Evolutionary conservation across 1,140 invertebrate genomes (phyloP).

Genomic region (Whitmania pigra): DNA sequence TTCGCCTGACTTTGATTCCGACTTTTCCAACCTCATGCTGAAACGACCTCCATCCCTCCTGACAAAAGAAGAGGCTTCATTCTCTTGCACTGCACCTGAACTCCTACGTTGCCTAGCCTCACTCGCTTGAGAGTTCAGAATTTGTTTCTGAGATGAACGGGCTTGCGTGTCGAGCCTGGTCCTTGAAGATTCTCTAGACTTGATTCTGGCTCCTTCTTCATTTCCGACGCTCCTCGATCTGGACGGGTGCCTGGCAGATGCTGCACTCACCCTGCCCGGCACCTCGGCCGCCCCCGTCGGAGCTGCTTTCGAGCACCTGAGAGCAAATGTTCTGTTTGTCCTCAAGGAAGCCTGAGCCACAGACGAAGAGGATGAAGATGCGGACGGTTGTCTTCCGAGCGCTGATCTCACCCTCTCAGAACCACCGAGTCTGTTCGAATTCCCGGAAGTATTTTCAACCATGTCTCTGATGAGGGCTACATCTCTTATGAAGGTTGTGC

Average conservation of each 20-base stretch:
- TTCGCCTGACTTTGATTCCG: background rate
- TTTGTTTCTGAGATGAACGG: background rate
- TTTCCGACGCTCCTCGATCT: background rate
- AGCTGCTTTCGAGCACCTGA: conserved; percentile 7
- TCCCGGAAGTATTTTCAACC: background rate
- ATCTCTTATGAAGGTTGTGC: conserved; percentile 5
- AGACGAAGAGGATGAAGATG: too few species aligned
- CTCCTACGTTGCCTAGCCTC: background rate
- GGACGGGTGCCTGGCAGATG: background rate
- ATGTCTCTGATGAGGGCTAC: conserved; percentile 3
- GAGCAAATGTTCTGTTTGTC: conserved; percentile 9
- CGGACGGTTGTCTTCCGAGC: background rate
- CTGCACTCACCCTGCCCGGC: too few species aligned
- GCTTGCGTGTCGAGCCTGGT: too few species aligned
- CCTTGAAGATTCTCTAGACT: too few species aligned
- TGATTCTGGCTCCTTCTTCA: background rate
- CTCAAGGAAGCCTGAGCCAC: background rate
- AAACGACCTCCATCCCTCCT: conserved; percentile 14
- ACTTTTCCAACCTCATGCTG: conserved; percentile 16
- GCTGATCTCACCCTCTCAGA: background rate
- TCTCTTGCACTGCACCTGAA: background rate
- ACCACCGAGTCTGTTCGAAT: background rate
- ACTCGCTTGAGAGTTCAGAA: background rate
- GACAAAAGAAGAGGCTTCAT: background rate
- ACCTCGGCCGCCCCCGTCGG: too few species aligned